phyloP scores from a whole-genome alignment of 2,888 invertebrate species.

The Diaperis boleti region DNA sequence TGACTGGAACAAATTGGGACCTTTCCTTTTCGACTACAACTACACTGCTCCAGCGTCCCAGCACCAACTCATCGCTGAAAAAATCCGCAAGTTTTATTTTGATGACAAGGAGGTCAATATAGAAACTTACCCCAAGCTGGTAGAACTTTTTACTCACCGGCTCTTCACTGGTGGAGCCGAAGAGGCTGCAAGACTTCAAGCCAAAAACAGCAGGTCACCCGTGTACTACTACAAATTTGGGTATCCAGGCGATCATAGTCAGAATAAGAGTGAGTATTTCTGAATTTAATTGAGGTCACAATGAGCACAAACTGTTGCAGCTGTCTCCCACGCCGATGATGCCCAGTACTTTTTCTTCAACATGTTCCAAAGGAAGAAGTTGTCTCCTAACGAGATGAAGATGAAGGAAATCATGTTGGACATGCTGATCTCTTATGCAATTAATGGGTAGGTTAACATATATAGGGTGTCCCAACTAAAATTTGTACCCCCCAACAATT shows the following conservation, averaged over 20 bases:
- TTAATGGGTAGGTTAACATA: conserved; percentile 28
- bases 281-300: background rate
- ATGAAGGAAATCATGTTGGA: conserved; percentile 33
- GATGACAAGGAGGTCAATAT: conserved; percentile 31
- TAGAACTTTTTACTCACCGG: conserved; percentile 68
- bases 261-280: conserved; percentile 18
- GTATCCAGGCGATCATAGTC: conserved; percentile 35
- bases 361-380: conserved; percentile 5
- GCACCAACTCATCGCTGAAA: conserved; percentile 30
- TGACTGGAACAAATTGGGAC: conserved; percentile 45
- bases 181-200: conserved; percentile 70
- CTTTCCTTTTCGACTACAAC: conserved; percentile 47
- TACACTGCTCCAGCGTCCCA: conserved; percentile 37
- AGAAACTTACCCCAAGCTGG: conserved; percentile 7
- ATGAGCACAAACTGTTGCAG: conserved; percentile 17
- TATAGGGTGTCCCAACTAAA: background rate
- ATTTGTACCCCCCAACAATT: conserved; percentile 62
- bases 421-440: conserved; percentile 23
- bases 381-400: conserved; percentile 16
- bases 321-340: conserved; percentile 33
- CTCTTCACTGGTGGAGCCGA: conserved; percentile 71
- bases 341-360: conserved; percentile 34
- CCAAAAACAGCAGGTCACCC: conserved; percentile 68
- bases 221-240: conserved; percentile 71
- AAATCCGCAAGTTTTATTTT: conserved; percentile 45